Evolutionary conservation across 2,113 vertebrate species (phyloP).

Genomic region (Rhabdornis inornatus): DNA sequence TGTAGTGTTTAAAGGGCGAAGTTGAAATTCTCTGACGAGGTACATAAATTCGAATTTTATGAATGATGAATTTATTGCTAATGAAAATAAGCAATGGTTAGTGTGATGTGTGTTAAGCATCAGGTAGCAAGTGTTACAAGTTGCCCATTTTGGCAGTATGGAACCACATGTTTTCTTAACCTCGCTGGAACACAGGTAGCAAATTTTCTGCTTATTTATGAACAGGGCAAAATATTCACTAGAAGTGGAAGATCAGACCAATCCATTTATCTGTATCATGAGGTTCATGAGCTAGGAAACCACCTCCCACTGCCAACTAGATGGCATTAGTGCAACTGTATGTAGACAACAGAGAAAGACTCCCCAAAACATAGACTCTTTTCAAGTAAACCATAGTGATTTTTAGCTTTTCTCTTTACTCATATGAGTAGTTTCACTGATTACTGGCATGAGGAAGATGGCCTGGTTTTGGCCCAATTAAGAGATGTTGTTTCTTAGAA

Average conservation of each 20-base stretch:
- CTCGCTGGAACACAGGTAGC: background rate
- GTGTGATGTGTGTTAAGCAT: background rate
- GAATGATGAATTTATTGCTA: background rate
- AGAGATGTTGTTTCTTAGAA: conserved; percentile 28
- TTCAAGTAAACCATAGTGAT: background rate
- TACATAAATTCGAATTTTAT: background rate
- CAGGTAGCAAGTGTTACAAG: background rate
- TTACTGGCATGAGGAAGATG: background rate
- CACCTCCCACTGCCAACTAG: background rate
- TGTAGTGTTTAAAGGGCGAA: background rate
- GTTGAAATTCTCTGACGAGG: background rate
- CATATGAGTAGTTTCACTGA: background rate
- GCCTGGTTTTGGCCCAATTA: conserved; percentile 27
- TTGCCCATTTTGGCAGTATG: background rate
- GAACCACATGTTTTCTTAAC: background rate
- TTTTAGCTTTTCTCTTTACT: background rate
- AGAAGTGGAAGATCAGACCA: background rate
- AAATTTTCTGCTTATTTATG: background rate
- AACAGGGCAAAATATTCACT: background rate
- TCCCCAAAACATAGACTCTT: background rate
- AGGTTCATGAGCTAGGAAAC: background rate
- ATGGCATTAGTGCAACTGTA: background rate
- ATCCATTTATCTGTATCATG: background rate
- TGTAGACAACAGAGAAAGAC: background rate
- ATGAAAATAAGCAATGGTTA: background rate